Percentiles rank a stretch among this genome's conserved stretches.
Evolutionary conservation across 1,140 invertebrate species (phyloP).

Genomic region (Coptotermes formosanus): DNA sequence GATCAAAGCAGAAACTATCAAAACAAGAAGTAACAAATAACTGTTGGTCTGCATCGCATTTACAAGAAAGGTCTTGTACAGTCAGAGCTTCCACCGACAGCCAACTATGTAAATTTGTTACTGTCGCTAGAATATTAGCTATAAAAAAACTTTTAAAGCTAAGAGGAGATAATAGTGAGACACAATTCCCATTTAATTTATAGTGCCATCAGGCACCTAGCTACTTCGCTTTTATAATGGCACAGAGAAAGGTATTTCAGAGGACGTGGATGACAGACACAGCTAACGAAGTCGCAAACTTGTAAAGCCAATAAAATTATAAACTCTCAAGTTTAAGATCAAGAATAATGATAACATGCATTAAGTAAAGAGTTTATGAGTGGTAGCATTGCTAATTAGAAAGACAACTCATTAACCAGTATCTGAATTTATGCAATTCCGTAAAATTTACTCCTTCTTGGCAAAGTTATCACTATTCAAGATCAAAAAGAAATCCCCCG

Average conservation of each 20-base stretch:
- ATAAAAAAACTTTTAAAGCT: neutral
- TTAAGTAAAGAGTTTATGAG: neutral
- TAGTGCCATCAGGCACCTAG: neutral
- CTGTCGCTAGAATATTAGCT: neutral
- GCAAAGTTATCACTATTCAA: too few species aligned
- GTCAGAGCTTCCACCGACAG: neutral
- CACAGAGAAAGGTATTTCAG: neutral
- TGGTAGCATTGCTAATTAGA: neutral
- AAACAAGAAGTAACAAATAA: neutral
- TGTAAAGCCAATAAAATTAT: neutral
- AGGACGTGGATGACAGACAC: neutral
- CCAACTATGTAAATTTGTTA: slow-evolving; percentile 13
- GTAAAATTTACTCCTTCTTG: too few species aligned
- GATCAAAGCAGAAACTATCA: neutral
- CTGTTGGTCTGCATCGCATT: neutral
- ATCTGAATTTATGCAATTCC: too few species aligned
- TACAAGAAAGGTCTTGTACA: neutral
- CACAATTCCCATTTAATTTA: neutral
- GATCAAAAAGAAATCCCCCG: too few species aligned
- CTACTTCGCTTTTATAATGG: neutral
- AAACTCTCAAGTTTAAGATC: neutral
- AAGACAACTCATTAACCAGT: too few species aligned
- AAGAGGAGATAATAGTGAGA: neutral
- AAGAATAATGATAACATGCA: neutral
- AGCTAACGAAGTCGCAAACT: neutral